phyloP scores from a whole-genome alignment of 2,888 invertebrate species.

The Ormyrus nitidulus region DNA sequence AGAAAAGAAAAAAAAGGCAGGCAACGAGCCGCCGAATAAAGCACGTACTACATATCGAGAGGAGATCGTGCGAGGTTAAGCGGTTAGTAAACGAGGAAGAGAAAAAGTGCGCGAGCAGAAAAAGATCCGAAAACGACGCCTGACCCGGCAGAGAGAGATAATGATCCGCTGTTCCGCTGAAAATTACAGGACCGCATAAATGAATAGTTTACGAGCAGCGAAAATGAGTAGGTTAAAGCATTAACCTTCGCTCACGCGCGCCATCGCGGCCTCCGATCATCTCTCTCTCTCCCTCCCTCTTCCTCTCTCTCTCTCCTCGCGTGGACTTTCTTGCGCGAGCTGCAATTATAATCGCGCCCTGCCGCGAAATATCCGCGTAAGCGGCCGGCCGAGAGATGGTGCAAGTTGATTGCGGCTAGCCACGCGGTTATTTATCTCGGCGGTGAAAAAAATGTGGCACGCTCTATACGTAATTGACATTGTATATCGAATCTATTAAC shows the following conservation, averaged over 20 bases:
- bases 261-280: slow-evolving; percentile 56
- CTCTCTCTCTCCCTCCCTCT: not conserved
- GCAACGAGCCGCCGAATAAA: not conserved
- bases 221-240: slow-evolving; percentile 72
- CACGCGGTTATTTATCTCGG: slow-evolving; percentile 37
- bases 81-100: slow-evolving; percentile 44
- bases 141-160: slow-evolving; percentile 64
- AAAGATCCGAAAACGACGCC: slow-evolving; percentile 31
- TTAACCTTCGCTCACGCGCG: slow-evolving; percentile 66
- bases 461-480: slow-evolving; percentile 37
- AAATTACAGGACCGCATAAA: slow-evolving; percentile 75
- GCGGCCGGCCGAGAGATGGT: not conserved
- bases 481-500: slow-evolving; percentile 44
- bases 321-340: slow-evolving; percentile 4
- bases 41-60: not conserved
- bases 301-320: not conserved
- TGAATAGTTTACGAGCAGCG: slow-evolving; percentile 75
- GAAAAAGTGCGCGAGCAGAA: slow-evolving; percentile 45
- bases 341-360: slow-evolving; percentile 47
- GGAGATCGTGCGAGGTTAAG: slow-evolving; percentile 44
- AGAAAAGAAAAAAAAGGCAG: not conserved
- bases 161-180: slow-evolving; percentile 72
- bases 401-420: slow-evolving; percentile 24
- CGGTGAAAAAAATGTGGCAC: not conserved
- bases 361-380: slow-evolving; percentile 15